phyloP scores from a whole-genome alignment of 2,797 vertebrate genomes.

The Eidolon dupreanum region DNA sequence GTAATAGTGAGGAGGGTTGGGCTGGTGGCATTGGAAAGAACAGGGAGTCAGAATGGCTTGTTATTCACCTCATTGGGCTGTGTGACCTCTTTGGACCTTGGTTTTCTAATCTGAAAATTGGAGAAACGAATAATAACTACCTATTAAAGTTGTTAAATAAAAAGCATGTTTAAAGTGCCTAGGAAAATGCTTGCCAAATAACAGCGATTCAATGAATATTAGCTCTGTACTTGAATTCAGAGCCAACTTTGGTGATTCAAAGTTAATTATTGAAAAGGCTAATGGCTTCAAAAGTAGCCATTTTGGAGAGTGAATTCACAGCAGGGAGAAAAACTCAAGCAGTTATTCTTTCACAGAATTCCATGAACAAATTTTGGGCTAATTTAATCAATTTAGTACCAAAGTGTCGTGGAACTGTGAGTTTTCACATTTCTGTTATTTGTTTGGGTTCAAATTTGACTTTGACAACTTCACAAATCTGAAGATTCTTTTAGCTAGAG shows the following conservation, averaged over 20 bases:
- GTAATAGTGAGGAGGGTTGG: neutral
- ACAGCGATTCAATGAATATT: slow-evolving; percentile 58
- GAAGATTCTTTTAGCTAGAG: slow-evolving; percentile 33
- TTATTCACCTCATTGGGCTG: neutral
- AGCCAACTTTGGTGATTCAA: slow-evolving; percentile 52
- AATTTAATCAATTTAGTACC: slow-evolving; percentile 56
- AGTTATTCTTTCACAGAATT: slow-evolving; percentile 45
- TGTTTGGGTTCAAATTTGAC: slow-evolving; percentile 77
- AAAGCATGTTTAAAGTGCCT: slow-evolving; percentile 54
- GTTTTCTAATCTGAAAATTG: slow-evolving; percentile 49
- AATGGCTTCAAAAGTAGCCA: slow-evolving; percentile 70
- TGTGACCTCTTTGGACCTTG: slow-evolving; percentile 24
- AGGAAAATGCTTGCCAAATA: slow-evolving; percentile 61
- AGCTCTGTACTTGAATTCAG: slow-evolving; percentile 64
- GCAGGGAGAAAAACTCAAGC: slow-evolving; percentile 36
- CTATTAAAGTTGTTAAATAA: slow-evolving; percentile 63
- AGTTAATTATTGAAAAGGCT: slow-evolving; percentile 74
- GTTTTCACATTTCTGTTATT: slow-evolving; percentile 67
- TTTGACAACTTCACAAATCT: slow-evolving; percentile 72
- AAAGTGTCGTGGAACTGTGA: neutral
- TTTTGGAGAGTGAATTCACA: slow-evolving; percentile 65
- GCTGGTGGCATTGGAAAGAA: neutral
- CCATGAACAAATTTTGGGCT: neutral
- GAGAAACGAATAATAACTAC: slow-evolving; percentile 56
- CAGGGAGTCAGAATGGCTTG: neutral